Evolutionary conservation across 2,797 vertebrate genomes (phyloP).

Genomic region (Poliocrania exsul): DNA sequence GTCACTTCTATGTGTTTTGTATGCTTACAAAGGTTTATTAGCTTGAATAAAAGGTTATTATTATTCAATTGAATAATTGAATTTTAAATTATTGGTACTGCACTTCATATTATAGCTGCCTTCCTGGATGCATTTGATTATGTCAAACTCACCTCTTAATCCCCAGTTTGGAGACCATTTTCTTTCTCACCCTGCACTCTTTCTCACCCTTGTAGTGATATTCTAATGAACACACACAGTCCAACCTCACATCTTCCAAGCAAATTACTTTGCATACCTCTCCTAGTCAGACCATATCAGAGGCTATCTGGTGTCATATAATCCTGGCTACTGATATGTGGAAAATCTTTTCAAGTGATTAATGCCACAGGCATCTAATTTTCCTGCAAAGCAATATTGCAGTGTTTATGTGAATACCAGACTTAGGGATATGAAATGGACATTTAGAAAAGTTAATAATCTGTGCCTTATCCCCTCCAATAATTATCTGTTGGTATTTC

Average conservation of each 20-base stretch:
- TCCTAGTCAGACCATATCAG: background rate
- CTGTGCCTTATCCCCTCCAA: conserved; percentile 16
- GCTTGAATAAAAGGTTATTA: conserved; percentile 16
- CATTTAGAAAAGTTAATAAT: conserved; percentile 49
- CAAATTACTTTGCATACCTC: background rate
- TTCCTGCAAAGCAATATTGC: background rate
- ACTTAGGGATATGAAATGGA: background rate
- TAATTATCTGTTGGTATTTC: background rate
- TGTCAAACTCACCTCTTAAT: conserved; percentile 31
- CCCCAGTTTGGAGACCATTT: conserved; percentile 36
- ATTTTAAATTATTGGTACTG: conserved; percentile 27
- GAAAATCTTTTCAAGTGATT: conserved; percentile 37
- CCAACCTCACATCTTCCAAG: background rate
- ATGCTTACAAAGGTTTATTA: conserved; percentile 41
- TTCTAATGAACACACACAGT: background rate
- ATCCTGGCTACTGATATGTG: conserved; percentile 2
- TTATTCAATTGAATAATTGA: conserved; percentile 30
- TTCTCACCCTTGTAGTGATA: background rate
- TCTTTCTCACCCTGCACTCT: background rate
- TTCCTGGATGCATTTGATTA: conserved; percentile 17
- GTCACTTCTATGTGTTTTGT: background rate
- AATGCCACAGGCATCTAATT: conserved; percentile 4
- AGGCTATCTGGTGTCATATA: conserved; percentile 19
- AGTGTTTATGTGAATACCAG: background rate
- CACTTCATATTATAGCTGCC: background rate